Percentiles rank a stretch among this genome's conserved stretches.
These are phyloP conservation scores for Polyodon spathula DNA, from an alignment of 2,113 vertebrate species.

Conservation along the genomic window DNA sequence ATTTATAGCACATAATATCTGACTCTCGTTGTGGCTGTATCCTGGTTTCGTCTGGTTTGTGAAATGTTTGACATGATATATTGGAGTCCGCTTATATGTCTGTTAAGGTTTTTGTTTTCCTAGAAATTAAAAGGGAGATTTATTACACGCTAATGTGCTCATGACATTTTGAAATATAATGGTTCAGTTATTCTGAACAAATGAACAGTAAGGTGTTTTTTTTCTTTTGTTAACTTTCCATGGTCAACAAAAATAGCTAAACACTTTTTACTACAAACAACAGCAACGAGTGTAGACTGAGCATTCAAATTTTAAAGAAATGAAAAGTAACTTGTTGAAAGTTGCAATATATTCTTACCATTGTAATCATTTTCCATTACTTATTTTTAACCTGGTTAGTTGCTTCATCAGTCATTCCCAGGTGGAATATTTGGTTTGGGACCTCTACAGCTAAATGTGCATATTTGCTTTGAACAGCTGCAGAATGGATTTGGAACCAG, in stretches of 20 bases:
- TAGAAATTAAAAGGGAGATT: no score
- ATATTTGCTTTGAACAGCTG: conserved; percentile 47
- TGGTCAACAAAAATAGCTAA: no score
- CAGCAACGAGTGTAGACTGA: no score
- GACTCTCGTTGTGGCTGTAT: not conserved
- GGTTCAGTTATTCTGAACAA: not conserved
- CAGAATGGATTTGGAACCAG: conserved; percentile 39
- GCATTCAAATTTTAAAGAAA: no score
- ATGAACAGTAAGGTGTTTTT: not conserved
- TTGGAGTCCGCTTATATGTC: not conserved
- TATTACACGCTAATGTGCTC: no score
- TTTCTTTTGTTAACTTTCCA: no score
- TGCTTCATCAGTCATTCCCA: not conserved
- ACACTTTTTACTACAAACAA: no score
- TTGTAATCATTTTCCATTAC: no score
- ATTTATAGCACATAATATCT: not conserved
- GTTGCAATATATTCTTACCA: no score
- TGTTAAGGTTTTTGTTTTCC: not conserved
- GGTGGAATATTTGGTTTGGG: not conserved
- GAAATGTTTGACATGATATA: not conserved
- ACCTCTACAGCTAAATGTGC: conserved; percentile 8
- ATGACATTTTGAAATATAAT: not conserved
- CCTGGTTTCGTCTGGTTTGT: not conserved
- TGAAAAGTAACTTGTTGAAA: no score
- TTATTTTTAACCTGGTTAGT: no score